Evolutionary conservation across 2,888 invertebrate genomes (phyloP).

Genomic region (Abscondita cerata): DNA sequence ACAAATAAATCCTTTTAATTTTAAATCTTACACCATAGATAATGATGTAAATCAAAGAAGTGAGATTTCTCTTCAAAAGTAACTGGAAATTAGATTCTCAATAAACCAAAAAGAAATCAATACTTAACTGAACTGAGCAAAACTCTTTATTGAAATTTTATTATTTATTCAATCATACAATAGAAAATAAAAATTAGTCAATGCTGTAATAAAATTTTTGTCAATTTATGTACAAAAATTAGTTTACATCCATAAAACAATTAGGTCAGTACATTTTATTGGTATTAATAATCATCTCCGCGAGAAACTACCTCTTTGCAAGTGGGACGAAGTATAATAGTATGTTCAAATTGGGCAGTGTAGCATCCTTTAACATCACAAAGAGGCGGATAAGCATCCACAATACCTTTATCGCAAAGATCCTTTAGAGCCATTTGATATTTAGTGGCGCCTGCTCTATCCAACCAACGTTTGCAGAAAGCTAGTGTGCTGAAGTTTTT

Average conservation of each 20-base stretch:
- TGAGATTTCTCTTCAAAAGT: too few species aligned
- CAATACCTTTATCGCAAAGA: slow-evolving; percentile 95
- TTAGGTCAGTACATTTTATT: background rate
- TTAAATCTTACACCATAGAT: too few species aligned
- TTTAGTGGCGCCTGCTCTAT: slow-evolving; percentile 94
- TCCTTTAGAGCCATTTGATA: slow-evolving; percentile 99
- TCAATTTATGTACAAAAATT: slow-evolving; percentile 32
- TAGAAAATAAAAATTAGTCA: background rate
- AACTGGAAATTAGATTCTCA: too few species aligned
- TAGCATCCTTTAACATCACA: slow-evolving; percentile 98
- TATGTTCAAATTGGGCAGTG: slow-evolving; percentile 99
- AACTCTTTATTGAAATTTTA: background rate
- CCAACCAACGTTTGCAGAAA: slow-evolving; percentile 99
- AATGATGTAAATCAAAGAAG: too few species aligned
- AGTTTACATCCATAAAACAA: slow-evolving; percentile 3
- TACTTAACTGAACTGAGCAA: too few species aligned
- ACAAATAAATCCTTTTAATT: too few species aligned
- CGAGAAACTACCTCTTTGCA: slow-evolving; percentile 98
- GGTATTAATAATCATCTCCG: slow-evolving; percentile 71
- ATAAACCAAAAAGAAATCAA: too few species aligned
- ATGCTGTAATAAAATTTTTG: slow-evolving; percentile 2
- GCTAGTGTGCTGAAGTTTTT: slow-evolving; percentile 97
- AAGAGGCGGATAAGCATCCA: slow-evolving; percentile 98
- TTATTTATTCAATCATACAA: background rate
- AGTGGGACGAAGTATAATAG: slow-evolving; percentile 94